phyloP scores from a whole-genome alignment of 2,888 invertebrate species.

The Auanema sp. region DNA sequence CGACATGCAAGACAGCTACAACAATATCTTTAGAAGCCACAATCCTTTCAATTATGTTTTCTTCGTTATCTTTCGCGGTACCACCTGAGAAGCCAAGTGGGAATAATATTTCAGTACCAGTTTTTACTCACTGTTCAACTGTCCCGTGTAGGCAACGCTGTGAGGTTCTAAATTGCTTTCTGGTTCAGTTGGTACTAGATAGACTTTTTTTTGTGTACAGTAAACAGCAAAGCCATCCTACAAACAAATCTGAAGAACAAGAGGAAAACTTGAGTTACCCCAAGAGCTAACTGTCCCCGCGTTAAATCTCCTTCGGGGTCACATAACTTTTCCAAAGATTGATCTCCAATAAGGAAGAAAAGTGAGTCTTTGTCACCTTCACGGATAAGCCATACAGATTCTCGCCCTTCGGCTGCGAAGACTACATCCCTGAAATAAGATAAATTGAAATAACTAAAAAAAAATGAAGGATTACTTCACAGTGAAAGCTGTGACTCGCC shows the following conservation, averaged over 20 bases:
- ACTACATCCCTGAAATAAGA: conserved; percentile 11
- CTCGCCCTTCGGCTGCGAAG: conserved; percentile 5
- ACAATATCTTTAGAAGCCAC: conserved; percentile 21
- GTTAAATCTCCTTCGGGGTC: conserved; percentile 18
- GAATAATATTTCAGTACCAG: too few species aligned
- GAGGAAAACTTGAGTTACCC: conserved; percentile 2
- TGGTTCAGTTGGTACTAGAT: conserved; percentile 2
- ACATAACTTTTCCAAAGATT: conserved; percentile 7
- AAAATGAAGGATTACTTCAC: conserved; percentile 10
- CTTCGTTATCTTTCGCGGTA: conserved; percentile 13
- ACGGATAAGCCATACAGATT: conserved; percentile 14
- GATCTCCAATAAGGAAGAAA: conserved; percentile 12
- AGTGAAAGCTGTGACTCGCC: conserved; percentile 16
- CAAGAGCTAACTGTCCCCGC: conserved; percentile 16
- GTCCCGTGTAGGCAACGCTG: not conserved
- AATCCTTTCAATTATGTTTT: conserved; percentile 23
- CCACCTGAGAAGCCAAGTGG: conserved; percentile 2
- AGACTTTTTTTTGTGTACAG: conserved; percentile 10
- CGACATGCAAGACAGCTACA: conserved; percentile 23
- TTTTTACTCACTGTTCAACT: not conserved
- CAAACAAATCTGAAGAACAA: not conserved
- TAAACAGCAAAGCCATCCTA: conserved; percentile 16
- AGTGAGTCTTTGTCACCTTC: not conserved
- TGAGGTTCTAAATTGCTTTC: not conserved
- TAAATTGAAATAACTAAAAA: not conserved